Evolutionary conservation across 1,140 invertebrate species (phyloP), one percentile per base, ranked within the genome.

Genomic region (Metaphire vulgaris): DNA sequence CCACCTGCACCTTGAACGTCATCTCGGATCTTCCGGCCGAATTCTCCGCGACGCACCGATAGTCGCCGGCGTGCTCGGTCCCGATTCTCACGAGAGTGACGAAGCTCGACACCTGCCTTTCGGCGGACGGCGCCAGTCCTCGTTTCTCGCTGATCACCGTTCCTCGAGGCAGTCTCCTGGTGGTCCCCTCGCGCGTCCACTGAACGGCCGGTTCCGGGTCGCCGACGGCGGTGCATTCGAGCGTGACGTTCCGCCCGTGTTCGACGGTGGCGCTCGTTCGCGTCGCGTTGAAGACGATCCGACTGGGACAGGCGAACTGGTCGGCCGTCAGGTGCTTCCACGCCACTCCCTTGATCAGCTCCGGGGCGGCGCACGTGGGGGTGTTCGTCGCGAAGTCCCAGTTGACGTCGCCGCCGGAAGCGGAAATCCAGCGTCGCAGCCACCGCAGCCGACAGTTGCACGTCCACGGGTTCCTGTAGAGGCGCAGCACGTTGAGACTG

Each of bases 391-490:
- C 67, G 56, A 77, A 77, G 30, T 77, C 72, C 76, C 76, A 77
- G 32, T 74, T 74, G 0, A 71, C 6, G 30, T 28, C n/a, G 6
- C 33, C 33, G 1, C 28, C 28, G 29, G 26, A 1, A 14, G 32
- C 72, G n/a, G n/a, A n/a, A 2, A 73, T 56, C 72, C 72, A 73
- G 15, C 33, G 0, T 28, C 72, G 21, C 28, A 73, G 30, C 72
- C 72, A 73, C 2, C 72, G 14, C 2, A 83, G 72, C 2, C 79
- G 70, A 77, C 83, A 85, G 78, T 85, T 82, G 74, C 83, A 85
- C 34, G 77, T 69, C 83, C 83, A 85, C 1, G 80, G 82, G 74
- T 85, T 85, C 69, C 81, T 76, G 67, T 84, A 80, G n/a, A 85
- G 76, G 26, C 79, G 78, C 1, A 84, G 33, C n/a, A 78, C 77